A percentile compares a stretch with the other conserved stretches of the same genome.
These are phyloP conservation scores for Alcis repandata DNA, from an alignment of 2,888 invertebrate genomes.

Conservation along the genomic window DNA sequence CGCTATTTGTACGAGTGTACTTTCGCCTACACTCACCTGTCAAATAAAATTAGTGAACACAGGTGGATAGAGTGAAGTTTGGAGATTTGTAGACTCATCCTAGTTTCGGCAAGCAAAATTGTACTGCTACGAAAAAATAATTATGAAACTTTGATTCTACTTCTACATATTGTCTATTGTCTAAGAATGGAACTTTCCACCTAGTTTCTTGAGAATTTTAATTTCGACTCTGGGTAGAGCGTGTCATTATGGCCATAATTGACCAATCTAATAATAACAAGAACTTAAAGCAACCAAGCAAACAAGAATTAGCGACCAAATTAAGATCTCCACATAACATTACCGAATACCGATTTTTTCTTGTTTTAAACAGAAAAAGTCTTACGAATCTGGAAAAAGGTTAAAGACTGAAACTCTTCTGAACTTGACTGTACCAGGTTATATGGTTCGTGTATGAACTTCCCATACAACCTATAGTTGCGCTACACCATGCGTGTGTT, in stretches of 20 bases:
- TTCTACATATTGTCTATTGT: too few species aligned
- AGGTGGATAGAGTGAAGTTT: too few species aligned
- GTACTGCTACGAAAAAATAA: too few species aligned
- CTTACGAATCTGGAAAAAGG: neutral
- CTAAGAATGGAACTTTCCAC: too few species aligned
- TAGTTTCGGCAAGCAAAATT: neutral
- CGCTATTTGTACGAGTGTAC: slow-evolving; percentile 35
- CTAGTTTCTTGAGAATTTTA: too few species aligned
- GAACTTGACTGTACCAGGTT: slow-evolving; percentile 11
- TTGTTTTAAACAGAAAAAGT: neutral
- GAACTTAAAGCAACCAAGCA: too few species aligned
- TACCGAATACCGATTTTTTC: neutral
- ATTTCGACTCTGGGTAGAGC: too few species aligned
- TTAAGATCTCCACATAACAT: too few species aligned
- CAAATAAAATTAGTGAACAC: slow-evolving; percentile 3
- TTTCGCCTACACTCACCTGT: slow-evolving; percentile 22
- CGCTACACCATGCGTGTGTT: slow-evolving; percentile 34
- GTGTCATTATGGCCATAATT: too few species aligned
- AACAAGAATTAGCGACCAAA: too few species aligned
- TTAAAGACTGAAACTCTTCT: neutral
- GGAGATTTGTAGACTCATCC: neutral
- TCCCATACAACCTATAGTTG: slow-evolving; percentile 10
- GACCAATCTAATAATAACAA: too few species aligned
- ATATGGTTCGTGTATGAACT: slow-evolving; percentile 12
- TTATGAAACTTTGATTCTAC: too few species aligned